phyloP scores from a whole-genome alignment of 2,797 vertebrate genomes.

The Passerculus sandwichensis region DNA sequence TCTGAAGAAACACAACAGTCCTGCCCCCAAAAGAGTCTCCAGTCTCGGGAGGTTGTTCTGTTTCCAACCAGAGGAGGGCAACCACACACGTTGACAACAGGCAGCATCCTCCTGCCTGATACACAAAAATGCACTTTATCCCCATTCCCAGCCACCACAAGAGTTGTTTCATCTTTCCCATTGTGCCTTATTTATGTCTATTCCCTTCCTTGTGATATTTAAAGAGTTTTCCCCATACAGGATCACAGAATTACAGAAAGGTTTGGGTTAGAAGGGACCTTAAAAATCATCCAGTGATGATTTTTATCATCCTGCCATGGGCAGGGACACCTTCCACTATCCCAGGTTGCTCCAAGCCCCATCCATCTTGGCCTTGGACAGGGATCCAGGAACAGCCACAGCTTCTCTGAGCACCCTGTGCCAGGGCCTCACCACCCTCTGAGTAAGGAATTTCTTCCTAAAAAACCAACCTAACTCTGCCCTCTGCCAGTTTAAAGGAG shows the following conservation, averaged over 20 bases:
- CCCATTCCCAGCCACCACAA: background rate
- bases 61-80: conserved; percentile 43
- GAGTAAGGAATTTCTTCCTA: background rate
- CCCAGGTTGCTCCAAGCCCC: too few relatives aligned
- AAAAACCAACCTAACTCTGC: background rate
- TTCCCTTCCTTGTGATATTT: background rate
- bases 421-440: background rate
- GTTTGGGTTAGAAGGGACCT: background rate
- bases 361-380: background rate
- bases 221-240: background rate
- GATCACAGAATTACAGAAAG: background rate
- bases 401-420: background rate
- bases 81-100: background rate
- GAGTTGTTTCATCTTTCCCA: background rate
- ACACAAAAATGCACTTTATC: background rate
- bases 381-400: background rate
- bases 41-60: background rate
- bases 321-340: too few relatives aligned
- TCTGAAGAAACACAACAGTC: background rate
- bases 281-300: too few relatives aligned
- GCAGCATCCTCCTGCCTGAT: background rate
- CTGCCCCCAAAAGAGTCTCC: background rate
- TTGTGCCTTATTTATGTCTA: background rate
- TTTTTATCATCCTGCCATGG: too few relatives aligned
- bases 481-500: background rate